Percentiles rank a stretch among this genome's conserved stretches.
phyloP scores from a whole-genome alignment of 2,888 invertebrate genomes.

The Aelia acuminata region DNA sequence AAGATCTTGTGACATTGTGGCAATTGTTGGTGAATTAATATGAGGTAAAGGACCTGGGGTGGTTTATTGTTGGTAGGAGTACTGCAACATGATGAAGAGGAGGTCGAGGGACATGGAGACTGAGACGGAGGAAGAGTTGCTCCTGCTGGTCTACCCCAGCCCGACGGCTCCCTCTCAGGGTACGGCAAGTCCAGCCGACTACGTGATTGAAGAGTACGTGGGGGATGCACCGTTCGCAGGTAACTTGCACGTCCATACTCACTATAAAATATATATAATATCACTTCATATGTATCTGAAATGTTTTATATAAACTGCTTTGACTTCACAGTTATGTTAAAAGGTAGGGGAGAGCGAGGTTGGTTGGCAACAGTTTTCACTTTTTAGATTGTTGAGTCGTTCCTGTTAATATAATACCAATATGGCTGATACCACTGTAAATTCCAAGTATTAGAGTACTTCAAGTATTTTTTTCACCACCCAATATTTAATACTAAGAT shows the following conservation, averaged over 20 bases:
- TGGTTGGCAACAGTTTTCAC: too few relatives aligned
- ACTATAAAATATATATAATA: background rate
- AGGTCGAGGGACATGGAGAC: constrained; percentile 89
- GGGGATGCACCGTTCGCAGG: constrained; percentile 91
- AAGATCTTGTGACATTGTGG: background rate
- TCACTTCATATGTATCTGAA: too few relatives aligned
- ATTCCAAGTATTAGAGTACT: too few relatives aligned
- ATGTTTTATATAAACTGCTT: too few relatives aligned
- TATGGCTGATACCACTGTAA: too few relatives aligned
- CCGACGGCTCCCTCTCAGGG: constrained; percentile 79
- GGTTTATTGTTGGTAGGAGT: constrained; percentile 74
- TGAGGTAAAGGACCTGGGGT: constrained; percentile 4
- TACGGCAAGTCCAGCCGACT: constrained; percentile 79
- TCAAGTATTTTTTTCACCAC: too few relatives aligned
- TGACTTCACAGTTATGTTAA: background rate
- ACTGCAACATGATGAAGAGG: constrained; percentile 75
- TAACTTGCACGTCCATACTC: constrained; percentile 70
- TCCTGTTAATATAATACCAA: too few relatives aligned
- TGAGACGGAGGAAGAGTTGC: constrained; percentile 77
- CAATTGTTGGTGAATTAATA: background rate
- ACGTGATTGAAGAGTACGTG: constrained; percentile 85
- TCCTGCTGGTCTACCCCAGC: constrained; percentile 71
- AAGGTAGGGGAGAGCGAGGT: too few relatives aligned
- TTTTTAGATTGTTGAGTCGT: too few relatives aligned
- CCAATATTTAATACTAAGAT: too few relatives aligned